Evolutionary conservation across 2,888 invertebrate species (phyloP), one percentile per base, ranked within the genome.

Genomic region (Anaspis maculata): DNA sequence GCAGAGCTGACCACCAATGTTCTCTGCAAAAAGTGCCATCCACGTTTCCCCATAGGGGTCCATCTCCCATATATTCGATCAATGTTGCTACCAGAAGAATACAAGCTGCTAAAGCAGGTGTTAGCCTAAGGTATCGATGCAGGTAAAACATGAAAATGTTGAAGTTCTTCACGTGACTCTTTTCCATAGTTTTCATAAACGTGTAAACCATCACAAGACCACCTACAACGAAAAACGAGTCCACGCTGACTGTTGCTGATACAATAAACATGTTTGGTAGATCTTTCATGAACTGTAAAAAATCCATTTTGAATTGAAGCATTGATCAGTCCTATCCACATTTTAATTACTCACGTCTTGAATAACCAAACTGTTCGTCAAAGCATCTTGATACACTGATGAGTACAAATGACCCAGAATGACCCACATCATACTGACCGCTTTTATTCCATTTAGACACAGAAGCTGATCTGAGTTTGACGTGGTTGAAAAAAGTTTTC

Each of bases 191-290:
- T 37, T 54, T 57, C 4, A 63, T 27, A 26, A 62, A 52, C 1
- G 57, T 27, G 34, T 69, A 70, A 1, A 73, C 65, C 35, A 68
- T 69, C 1, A 78, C 55, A 25, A 77, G 54, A 1, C 77, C 77
- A 43, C 74, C 74, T 45, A 77, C 56, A 19, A 73, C 59, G 49
- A 77, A 74, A 57, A 78, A 78, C 0, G 76, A 72, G 34, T 78
- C 77, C 1, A 78, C 77, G 1, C 73, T 69, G 3, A 74, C 59
- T 0, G 71, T 37, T 46, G 62, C 72, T 56, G 70, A 39, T 57
- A 66, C 47, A 23, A 42, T 15, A 25, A 40, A 42, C 24, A 38
- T 41, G 10, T 36, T 39, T 13, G 26, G 29, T 1, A 29, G 15
- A 12, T 33, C 27, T 6, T 21, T 6, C 7, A 59, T 11, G 61